Evolutionary conservation across 2,113 vertebrate genomes (phyloP).

Genomic region (Apodemus speciosus): DNA sequence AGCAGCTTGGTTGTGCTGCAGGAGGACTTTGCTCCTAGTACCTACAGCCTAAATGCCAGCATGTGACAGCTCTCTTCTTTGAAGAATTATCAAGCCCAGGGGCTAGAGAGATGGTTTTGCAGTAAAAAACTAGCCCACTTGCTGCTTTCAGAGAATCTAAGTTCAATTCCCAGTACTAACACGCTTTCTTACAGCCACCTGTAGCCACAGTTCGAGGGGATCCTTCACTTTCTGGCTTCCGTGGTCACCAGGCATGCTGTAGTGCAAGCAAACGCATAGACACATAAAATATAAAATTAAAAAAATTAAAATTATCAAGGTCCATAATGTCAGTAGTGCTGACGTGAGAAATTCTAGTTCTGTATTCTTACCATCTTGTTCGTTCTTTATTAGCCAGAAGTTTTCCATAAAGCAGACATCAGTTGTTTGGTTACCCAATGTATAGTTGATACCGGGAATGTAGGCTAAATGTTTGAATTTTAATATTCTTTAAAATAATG

Average conservation of each 20-base stretch:
- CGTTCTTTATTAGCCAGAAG: constrained; percentile 36
- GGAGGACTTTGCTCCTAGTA: background rate
- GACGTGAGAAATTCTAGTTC: constrained; percentile 14
- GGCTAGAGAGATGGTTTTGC: background rate
- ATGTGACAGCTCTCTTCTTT: background rate
- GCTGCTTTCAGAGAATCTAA: background rate
- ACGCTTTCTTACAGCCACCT: background rate
- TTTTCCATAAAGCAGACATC: background rate
- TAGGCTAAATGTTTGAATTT: background rate
- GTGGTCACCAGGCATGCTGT: background rate
- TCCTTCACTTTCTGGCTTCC: background rate
- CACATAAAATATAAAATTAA: background rate
- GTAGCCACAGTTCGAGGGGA: background rate
- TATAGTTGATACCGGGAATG: background rate
- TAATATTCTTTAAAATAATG: constrained; percentile 35
- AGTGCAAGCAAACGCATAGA: background rate
- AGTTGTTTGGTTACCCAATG: constrained; percentile 32
- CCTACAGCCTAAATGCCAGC: background rate
- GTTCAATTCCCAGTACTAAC: background rate
- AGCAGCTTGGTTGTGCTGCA: background rate
- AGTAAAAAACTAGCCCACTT: background rate
- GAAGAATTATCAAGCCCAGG: background rate
- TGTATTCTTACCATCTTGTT: constrained; percentile 7
- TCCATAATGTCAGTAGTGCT: background rate
- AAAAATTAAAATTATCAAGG: background rate